Evolutionary conservation across 1,140 invertebrate species (phyloP).

Genomic region (Lasioglossum albipes): DNA sequence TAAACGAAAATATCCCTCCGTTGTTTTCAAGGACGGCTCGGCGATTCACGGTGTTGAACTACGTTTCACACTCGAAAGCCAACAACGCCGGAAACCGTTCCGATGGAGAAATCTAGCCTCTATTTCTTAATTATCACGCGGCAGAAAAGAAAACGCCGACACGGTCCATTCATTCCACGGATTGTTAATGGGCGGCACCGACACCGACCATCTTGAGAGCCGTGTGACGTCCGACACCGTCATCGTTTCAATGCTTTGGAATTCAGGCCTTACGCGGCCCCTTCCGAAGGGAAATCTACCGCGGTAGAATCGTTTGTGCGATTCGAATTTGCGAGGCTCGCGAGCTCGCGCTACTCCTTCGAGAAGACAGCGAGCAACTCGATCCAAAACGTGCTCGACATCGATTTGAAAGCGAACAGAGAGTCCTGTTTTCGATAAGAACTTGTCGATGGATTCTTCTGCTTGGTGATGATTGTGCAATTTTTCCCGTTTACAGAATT

Average conservation of each 20-base stretch:
- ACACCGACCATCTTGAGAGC: too few species aligned
- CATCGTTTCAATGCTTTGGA: conserved; percentile 71
- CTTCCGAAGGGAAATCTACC: conserved; percentile 42
- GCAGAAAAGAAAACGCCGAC: conserved; percentile 40
- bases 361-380: too few species aligned
- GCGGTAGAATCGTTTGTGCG: background rate
- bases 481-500: too few species aligned
- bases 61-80: background rate
- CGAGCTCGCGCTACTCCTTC: too few species aligned
- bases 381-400: too few species aligned
- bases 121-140: conserved; percentile 61
- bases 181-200: conserved; percentile 55
- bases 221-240: conserved; percentile 47
- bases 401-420: too few species aligned
- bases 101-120: background rate
- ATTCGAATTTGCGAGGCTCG: background rate
- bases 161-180: conserved; percentile 60
- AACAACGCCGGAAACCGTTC: background rate
- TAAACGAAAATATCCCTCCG: background rate
- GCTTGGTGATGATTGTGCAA: too few species aligned
- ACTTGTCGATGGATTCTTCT: too few species aligned
- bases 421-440: too few species aligned
- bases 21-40: background rate
- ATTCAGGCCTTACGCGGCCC: conserved; percentile 62
- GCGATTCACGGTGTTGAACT: too few species aligned